Percentiles rank a stretch among this genome's conserved stretches.
phyloP scores from a whole-genome alignment of 2,888 invertebrate genomes.

The Eurytoma californica region DNA sequence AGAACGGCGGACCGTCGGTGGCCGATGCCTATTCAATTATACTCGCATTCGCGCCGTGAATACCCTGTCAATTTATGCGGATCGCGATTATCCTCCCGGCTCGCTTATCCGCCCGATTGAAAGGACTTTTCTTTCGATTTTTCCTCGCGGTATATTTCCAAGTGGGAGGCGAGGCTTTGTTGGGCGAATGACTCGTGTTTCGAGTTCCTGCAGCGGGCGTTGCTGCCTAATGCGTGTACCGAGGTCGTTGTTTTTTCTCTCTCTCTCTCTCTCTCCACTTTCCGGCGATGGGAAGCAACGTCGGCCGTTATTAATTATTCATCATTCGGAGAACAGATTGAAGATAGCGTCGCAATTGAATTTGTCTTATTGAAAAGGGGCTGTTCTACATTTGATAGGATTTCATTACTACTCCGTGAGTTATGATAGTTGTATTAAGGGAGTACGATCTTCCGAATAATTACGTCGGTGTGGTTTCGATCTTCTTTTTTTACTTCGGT shows the following conservation, averaged over 20 bases:
- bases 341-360: neutral
- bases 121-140: neutral
- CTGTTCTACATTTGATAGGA: neutral
- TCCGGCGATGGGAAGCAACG: neutral
- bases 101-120: constrained; percentile 17
- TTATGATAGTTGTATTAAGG: no score
- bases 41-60: constrained; percentile 29
- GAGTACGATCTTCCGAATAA: no score
- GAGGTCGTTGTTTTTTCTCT: neutral
- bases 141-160: neutral
- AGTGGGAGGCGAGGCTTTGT: constrained; percentile 2
- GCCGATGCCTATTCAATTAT: constrained; percentile 35
- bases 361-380: constrained; percentile 19
- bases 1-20: neutral
- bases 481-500: no score
- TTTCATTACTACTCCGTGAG: neutral
- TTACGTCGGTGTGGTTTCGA: no score
- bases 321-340: neutral
- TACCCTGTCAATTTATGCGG: constrained; percentile 28
- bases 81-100: constrained; percentile 30
- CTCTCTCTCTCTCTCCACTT: neutral
- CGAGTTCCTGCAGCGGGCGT: neutral
- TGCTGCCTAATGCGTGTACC: neutral
- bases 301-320: constrained; percentile 7
- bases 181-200: constrained; percentile 28